phyloP scores from a whole-genome alignment of 2,888 invertebrate species.

The Zhengitettix transpicula region DNA sequence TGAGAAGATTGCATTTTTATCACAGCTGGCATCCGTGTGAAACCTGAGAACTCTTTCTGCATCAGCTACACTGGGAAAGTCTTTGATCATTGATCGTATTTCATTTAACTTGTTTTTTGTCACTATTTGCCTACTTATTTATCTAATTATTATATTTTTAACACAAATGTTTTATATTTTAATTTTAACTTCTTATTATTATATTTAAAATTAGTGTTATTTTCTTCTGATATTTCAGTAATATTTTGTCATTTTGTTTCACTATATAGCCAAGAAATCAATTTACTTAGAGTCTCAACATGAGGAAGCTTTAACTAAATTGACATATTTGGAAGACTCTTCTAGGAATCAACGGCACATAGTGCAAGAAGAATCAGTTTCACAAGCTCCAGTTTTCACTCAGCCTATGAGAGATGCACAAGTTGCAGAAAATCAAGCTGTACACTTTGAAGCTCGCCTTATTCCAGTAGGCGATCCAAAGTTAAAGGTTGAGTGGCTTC shows the following conservation, averaged over 20 bases:
- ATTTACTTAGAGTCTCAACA: constrained; percentile 79
- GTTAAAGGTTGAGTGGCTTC: constrained; percentile 83
- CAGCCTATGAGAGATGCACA: constrained; percentile 74
- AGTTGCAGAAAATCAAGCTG: constrained; percentile 80
- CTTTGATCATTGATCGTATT: too few relatives aligned
- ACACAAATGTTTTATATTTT: too few relatives aligned
- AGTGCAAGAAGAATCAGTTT: constrained; percentile 59
- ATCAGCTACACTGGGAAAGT: too few relatives aligned
- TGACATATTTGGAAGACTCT: constrained; percentile 67
- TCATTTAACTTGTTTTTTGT: too few relatives aligned
- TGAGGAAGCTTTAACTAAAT: constrained; percentile 63
- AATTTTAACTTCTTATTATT: not conserved
- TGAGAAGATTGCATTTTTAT: too few relatives aligned
- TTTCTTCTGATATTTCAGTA: not conserved
- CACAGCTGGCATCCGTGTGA: too few relatives aligned
- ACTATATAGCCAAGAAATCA: constrained; percentile 44
- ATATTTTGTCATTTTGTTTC: not conserved
- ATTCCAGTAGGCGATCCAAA: constrained; percentile 89
- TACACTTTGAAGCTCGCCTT: constrained; percentile 83
- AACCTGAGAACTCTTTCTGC: too few relatives aligned
- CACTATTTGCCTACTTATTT: not conserved
- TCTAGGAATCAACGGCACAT: constrained; percentile 56
- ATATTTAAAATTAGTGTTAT: not conserved
- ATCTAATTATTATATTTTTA: too few relatives aligned
- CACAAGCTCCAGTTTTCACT: constrained; percentile 84